Percentiles rank a stretch among this genome's conserved stretches.
Conservation (phyloP, 2,888 invertebrate species). For the Torymus auratus region DNA sequence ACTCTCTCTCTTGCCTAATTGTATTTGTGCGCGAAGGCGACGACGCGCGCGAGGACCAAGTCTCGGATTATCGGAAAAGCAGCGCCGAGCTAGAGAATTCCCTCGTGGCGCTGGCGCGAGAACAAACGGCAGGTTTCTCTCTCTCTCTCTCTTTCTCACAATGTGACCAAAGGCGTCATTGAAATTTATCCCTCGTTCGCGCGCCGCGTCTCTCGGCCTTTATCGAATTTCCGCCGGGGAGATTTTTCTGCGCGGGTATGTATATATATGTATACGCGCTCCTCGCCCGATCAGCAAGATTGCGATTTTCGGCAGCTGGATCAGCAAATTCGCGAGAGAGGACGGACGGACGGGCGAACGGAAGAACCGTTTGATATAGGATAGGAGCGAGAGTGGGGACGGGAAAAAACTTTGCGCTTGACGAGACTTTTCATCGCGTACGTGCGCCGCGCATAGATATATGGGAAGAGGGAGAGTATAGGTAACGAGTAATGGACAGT, state of each 20-base stretch:
- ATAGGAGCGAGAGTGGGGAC: too few relatives aligned
- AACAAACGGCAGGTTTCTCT: neutral
- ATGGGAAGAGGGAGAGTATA: neutral
- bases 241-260: too few relatives aligned
- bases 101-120: too few relatives aligned
- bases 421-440: neutral
- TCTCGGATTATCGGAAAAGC: conserved; percentile 38
- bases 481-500: conserved; percentile 37
- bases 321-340: conserved; percentile 45
- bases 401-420: neutral
- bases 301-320: conserved; percentile 36
- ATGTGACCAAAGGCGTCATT: neutral
- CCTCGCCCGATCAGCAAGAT: neutral
- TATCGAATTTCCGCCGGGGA: too few relatives aligned
- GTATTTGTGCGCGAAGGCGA: conserved; percentile 32
- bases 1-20: conserved; percentile 26
- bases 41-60: neutral
- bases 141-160: neutral
- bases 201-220: neutral
- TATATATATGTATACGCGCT: too few relatives aligned
- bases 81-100: neutral
- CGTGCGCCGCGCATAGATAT: neutral
- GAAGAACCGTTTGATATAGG: too few relatives aligned
- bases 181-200: conserved; percentile 10
- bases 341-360: too few relatives aligned